Base-by-base conservation (phyloP, 2,113 vertebrate species). In the Ceuthmochares aereus region DNA sequence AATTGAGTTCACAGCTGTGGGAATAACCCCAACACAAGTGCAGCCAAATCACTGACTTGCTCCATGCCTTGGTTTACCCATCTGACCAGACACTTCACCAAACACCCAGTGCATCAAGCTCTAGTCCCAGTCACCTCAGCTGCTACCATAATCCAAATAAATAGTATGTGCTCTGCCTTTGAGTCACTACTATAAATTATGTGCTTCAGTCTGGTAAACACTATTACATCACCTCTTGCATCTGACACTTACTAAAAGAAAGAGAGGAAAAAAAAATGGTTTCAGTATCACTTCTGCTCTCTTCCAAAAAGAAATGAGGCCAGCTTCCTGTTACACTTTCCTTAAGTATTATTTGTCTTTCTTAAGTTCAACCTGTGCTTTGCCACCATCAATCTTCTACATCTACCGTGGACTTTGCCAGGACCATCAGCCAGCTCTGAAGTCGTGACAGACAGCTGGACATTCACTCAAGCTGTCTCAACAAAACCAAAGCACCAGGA, bases 131-230 rank as follows among this genome's bases (percentile, higher is more conserved):
- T 40, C 0, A 0, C 43, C 69, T 94, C 79, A 64, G 64, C 27
- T 90, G 83, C 92, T 86, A 78, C 73, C 32, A 66, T 58, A 92
- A 87, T 26, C 67, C 64, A 95, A 79, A 89, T 37, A 93, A 93
- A 84, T 80, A 93, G 77, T 75, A 62, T 88, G 86, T 87, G 58
- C 64, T 91, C 88, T 90, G 88, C 56, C 77, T 93, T 90, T 90
- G 76, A 96, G 88, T 96, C 96, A 96, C 69, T 84, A 47, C 49
- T 76, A 62, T 89, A 94, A 94, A 95, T 95, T 77, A 94, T 47
- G 83, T 82, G 86, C 73, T 84, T 87, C 2, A 0, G 96, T 95
- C 88, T 92, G 89, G 79, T 94, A 95, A 96, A 94, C 93, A 94
- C 60, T 78, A 69, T 96, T 90, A 94, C 96, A 92, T 96, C 96